phyloP scores from a whole-genome alignment of 1,140 invertebrate species.

The Lordiphosa clarofinis region DNA sequence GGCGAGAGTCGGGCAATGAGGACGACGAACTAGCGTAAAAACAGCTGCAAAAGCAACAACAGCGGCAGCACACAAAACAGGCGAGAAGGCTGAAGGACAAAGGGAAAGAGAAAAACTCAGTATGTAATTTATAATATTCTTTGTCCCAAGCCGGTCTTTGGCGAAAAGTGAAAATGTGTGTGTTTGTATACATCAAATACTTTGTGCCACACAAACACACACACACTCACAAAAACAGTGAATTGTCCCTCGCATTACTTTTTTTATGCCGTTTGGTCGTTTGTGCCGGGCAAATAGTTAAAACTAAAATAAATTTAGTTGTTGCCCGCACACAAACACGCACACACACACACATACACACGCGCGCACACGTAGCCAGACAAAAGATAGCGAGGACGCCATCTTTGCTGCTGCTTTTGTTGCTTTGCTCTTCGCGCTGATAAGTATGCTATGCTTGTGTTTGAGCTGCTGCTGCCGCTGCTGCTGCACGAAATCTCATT shows the following conservation, averaged over 20 bases:
- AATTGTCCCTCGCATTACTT: conserved; percentile 35
- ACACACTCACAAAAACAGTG: conserved; percentile 23
- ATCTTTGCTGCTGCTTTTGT: conserved; percentile 48
- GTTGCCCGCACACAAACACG: conserved; percentile 32
- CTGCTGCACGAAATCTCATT: conserved; percentile 69
- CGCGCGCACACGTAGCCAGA: conserved; percentile 22
- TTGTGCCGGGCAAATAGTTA: conserved; percentile 69
- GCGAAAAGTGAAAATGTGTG: conserved; percentile 72
- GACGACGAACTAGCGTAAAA: conserved; percentile 48
- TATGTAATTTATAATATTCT: conserved; percentile 78
- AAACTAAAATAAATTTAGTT: conserved; percentile 78
- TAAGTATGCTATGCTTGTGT: conserved; percentile 64
- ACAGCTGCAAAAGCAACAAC: conserved; percentile 13
- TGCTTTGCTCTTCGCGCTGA: conserved; percentile 38
- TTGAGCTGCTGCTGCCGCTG: conserved; percentile 14
- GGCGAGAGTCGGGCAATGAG: conserved; percentile 5
- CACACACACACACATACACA: conserved; percentile 10
- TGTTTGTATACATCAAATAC: conserved; percentile 48
- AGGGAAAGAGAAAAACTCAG: conserved; percentile 30
- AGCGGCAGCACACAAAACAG: conserved; percentile 36
- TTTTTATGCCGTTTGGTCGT: conserved; percentile 43
- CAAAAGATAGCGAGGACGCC: conserved; percentile 66
- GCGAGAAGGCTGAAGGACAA: conserved; percentile 25
- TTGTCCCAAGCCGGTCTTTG: conserved; percentile 55
- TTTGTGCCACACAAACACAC: conserved; percentile 33